phyloP scores from a whole-genome alignment of 1,140 invertebrate species.

The Rhopalosiphum maidis region DNA sequence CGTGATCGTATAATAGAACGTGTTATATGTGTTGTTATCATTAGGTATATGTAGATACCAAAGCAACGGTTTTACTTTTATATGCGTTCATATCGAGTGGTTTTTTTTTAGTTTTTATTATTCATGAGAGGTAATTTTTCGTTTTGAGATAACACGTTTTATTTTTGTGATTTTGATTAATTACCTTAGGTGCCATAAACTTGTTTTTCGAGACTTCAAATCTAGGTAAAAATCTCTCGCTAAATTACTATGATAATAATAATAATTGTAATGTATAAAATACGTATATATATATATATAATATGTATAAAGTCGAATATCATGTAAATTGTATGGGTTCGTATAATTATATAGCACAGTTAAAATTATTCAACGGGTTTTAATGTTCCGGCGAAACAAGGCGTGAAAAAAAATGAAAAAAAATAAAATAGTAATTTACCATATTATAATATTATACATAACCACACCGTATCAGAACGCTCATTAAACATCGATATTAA shows the following conservation, averaged over 20 bases:
- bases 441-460: background rate
- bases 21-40: background rate
- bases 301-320: background rate
- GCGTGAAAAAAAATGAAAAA: constrained; percentile 16
- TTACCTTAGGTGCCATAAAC: constrained; percentile 30
- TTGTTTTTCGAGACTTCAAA: constrained; percentile 14
- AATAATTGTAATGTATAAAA: constrained; percentile 2
- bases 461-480: background rate
- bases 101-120: background rate
- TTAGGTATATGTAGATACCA: background rate
- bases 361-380: constrained; percentile 33
- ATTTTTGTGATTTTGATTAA: constrained; percentile 26
- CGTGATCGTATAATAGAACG: background rate
- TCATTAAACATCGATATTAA: background rate
- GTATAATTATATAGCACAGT: constrained; percentile 21
- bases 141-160: constrained; percentile 22
- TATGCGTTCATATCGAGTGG: background rate
- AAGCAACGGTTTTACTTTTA: background rate
- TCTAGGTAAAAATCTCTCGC: constrained; percentile 29
- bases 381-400: constrained; percentile 24
- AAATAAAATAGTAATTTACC: background rate
- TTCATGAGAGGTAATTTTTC: background rate
- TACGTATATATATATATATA: background rate
- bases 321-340: constrained; percentile 2
- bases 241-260: constrained; percentile 12